phyloP scores from a whole-genome alignment of 2,888 invertebrate genomes.

The Trisateles emortualis region DNA sequence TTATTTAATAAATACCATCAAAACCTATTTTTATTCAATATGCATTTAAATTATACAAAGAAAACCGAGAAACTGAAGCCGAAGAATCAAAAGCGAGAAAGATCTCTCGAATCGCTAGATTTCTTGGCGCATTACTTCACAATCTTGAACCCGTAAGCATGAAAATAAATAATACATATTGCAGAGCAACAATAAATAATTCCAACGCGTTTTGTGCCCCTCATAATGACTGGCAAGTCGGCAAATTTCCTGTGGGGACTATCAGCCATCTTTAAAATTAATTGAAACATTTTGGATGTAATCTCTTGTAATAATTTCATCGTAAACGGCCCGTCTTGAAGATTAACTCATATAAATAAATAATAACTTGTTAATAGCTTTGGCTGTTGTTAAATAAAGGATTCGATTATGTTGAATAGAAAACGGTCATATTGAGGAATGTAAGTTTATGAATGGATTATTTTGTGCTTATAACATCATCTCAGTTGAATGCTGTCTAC shows the following conservation, averaged over 20 bases:
- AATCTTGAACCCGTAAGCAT: constrained; percentile 12
- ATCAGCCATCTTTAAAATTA: constrained; percentile 63
- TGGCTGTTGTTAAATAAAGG: constrained; percentile 34
- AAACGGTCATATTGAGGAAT: constrained; percentile 14
- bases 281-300: constrained; percentile 61
- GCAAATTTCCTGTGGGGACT: constrained; percentile 60
- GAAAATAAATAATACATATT: constrained; percentile 28
- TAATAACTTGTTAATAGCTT: constrained; percentile 47
- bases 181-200: constrained; percentile 48
- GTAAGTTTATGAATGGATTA: not conserved
- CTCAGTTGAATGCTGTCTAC: not conserved
- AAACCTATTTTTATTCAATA: no score
- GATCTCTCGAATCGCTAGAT: constrained; percentile 1
- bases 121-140: constrained; percentile 11
- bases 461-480: not conserved
- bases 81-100: not conserved
- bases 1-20: no score
- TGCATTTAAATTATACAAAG: not conserved
- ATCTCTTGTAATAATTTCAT: constrained; percentile 55
- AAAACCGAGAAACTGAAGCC: no score
- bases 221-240: constrained; percentile 59
- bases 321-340: constrained; percentile 49
- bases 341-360: constrained; percentile 52
- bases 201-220: constrained; percentile 46
- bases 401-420: constrained; percentile 27